Base-by-base conservation (phyloP, 1,140 invertebrate genomes). In the Lordiphosa collinella region DNA sequence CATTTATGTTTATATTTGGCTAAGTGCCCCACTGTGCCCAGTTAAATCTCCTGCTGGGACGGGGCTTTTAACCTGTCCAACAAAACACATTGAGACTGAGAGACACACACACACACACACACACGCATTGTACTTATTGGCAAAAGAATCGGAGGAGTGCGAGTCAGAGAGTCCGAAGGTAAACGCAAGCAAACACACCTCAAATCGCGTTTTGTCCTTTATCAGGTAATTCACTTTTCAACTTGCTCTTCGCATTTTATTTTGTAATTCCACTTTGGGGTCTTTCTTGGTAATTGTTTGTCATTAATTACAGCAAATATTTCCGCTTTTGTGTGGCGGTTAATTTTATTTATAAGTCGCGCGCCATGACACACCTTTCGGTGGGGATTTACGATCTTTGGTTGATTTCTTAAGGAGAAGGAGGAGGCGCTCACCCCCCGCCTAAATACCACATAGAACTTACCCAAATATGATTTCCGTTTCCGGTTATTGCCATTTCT, bases 281-380 rank as follows among this genome's bases (percentile, higher is more conserved):
- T 59, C 53, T 36, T 53, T 31, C 41, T 44, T 43, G 44, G 80
- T 85, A 86, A 85, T 80, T 85, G 80, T 74, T 86, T 68, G 80
- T 65, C 79, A 85, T 85, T 85, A 85, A 85, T 85, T 86, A 85
- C 74, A 80, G 57, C 50, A 84, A 85, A 85, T 86, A 79, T 85
- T 85, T 85, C 78, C 78, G 78, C 79, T 76, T 73, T 70, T 61
- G 54, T 14, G 10, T 40, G 50, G 79, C 68, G 67, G 80, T 84
- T 79, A 85, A 85, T 84, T 84, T 84, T 84, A 84, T 84, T 84
- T 84, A 85, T 85, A 84, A 85, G 25, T 29, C 25, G 22, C 68
- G 70, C 79, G 37, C 48, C 48, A 58, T 85, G 78, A 85, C 78
- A 84, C 78, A 84, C 78, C 78, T 84, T 85, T 56, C 52, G 63